These are phyloP conservation scores for Zelostemma sp. DNA, from an alignment of 1,140 invertebrate genomes.

Conservation along the genomic window DNA sequence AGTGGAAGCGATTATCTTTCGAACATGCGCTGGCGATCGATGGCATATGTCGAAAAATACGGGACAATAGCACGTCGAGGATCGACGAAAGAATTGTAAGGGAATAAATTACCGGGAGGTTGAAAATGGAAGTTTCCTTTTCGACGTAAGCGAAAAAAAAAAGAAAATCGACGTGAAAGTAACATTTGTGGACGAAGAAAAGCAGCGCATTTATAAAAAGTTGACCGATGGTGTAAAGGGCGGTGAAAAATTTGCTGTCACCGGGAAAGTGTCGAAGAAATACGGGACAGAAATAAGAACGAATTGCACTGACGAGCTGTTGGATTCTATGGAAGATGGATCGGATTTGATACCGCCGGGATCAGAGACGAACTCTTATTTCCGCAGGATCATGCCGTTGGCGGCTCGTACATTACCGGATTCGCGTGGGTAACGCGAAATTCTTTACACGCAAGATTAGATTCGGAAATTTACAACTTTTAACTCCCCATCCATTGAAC, in stretches of 20 bases:
- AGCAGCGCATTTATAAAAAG: too few species aligned
- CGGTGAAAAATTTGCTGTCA: neutral
- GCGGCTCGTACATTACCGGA: constrained; percentile 15
- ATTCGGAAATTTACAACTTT: constrained; percentile 30
- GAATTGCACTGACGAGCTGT: constrained; percentile 28
- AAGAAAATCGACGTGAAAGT: too few species aligned
- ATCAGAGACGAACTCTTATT: constrained; percentile 46
- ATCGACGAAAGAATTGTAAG: too few species aligned
- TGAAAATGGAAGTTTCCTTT: too few species aligned
- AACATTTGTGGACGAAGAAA: too few species aligned
- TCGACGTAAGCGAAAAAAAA: too few species aligned
- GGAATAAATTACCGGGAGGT: too few species aligned
- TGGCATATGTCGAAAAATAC: too few species aligned
- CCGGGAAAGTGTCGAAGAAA: constrained; percentile 23
- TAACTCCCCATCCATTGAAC: constrained; percentile 3
- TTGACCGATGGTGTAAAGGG: too few species aligned
- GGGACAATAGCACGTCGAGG: too few species aligned
- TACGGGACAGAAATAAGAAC: constrained; percentile 23
- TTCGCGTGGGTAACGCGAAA: constrained; percentile 30
- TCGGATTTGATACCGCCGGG: constrained; percentile 37
- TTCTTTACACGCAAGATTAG: constrained; percentile 32
- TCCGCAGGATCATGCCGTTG: constrained; percentile 34
- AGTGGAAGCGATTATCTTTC: too few species aligned
- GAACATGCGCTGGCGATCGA: too few species aligned
- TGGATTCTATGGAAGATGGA: constrained; percentile 35